phyloP scores from a whole-genome alignment of 2,888 invertebrate species.

The Hypsopygia costalis region DNA sequence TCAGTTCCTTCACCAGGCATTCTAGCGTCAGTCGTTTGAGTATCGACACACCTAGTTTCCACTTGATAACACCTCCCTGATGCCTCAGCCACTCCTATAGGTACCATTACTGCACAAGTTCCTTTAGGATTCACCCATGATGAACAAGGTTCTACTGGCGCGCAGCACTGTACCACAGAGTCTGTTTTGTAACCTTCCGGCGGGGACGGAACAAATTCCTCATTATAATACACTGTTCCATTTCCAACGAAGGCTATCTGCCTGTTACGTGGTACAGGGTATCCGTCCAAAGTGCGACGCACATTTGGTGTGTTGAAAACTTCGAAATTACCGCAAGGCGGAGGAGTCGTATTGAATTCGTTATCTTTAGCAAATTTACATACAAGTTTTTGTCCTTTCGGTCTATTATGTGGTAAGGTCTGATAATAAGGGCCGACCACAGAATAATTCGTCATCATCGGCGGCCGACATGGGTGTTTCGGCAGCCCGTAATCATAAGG shows the following conservation, averaged over 20 bases:
- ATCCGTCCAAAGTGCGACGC: constrained; percentile 90
- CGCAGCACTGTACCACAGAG: constrained; percentile 69
- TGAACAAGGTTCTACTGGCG: constrained; percentile 62
- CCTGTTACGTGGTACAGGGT: constrained; percentile 82
- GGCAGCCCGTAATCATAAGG: constrained; percentile 89
- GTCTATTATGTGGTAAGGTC: constrained; percentile 88
- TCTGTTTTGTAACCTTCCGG: constrained; percentile 86
- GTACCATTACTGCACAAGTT: constrained; percentile 75
- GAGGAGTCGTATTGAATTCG: constrained; percentile 63
- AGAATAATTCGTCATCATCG: constrained; percentile 67
- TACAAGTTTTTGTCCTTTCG: constrained; percentile 76
- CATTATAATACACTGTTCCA: constrained; percentile 71
- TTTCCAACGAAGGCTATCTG: constrained; percentile 73
- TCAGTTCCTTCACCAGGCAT: constrained; percentile 62
- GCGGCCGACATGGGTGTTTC: constrained; percentile 78
- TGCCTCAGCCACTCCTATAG: constrained; percentile 64
- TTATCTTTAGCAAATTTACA: constrained; percentile 75
- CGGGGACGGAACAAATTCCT: constrained; percentile 84
- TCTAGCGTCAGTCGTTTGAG: constrained; percentile 79
- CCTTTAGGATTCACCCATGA: constrained; percentile 74
- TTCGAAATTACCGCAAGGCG: constrained; percentile 64
- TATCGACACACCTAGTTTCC: constrained; percentile 81
- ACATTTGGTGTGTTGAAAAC: constrained; percentile 77
- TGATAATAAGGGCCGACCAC: constrained; percentile 83
- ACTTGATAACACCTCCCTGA: constrained; percentile 74